phyloP scores from a whole-genome alignment of 2,888 invertebrate genomes.

The Amphipoea oculea region DNA sequence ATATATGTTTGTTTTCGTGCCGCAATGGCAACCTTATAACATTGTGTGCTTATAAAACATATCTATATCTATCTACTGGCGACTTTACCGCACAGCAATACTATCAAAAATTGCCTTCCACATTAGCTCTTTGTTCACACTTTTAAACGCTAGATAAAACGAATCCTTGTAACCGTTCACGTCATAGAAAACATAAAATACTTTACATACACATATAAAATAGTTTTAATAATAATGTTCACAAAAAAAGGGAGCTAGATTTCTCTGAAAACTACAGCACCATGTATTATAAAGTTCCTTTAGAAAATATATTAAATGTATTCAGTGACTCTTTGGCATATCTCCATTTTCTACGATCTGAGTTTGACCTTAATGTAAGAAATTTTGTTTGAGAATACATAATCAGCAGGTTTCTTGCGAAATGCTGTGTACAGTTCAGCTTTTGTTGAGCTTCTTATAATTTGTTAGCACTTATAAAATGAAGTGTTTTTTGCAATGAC shows the following conservation, averaged over 20 bases:
- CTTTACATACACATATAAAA: not conserved
- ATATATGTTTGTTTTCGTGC: not conserved
- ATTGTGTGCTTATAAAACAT: not conserved
- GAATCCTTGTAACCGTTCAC: not conserved
- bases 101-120: no score
- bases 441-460: conserved; percentile 39
- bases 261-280: not conserved
- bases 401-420: conserved; percentile 65
- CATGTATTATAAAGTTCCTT: not conserved
- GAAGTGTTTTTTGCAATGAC: not conserved
- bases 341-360: conserved; percentile 38
- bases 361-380: conserved; percentile 57
- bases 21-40: not conserved
- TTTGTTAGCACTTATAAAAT: conserved; percentile 9
- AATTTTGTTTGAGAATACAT: conserved; percentile 59
- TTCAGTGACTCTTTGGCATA: conserved; percentile 13
- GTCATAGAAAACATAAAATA: no score
- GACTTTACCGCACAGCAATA: no score
- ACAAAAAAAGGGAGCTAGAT: not conserved
- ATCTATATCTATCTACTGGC: no score
- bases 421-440: conserved; percentile 60
- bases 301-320: not conserved
- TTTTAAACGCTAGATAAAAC: not conserved
- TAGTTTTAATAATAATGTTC: not conserved
- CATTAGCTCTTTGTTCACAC: no score